Evolutionary conservation across 2,113 vertebrate genomes (phyloP).

Genomic region (Fukomys damarensis): DNA sequence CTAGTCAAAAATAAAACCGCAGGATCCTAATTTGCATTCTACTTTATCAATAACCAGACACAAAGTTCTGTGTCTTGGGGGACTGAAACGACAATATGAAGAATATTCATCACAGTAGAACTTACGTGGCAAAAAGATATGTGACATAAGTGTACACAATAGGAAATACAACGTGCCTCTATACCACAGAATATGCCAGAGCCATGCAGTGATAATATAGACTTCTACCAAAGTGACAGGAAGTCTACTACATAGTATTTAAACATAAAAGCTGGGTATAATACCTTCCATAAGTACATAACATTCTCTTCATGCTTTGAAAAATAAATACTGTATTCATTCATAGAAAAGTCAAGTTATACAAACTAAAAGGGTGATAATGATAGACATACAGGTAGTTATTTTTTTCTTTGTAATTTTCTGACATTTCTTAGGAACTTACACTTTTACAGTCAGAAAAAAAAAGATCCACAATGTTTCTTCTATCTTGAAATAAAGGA

Average conservation of each 20-base stretch:
- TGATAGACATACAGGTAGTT: background rate
- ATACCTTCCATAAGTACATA: background rate
- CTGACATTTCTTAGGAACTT: background rate
- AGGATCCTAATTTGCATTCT: background rate
- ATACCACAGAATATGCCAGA: rapidly evolving
- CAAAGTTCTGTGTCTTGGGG: background rate
- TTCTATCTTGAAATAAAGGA: background rate
- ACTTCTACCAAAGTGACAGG: background rate
- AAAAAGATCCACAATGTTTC: too few species aligned
- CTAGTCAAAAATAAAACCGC: background rate
- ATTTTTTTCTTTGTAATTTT: background rate
- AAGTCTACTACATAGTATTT: background rate
- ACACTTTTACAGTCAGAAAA: background rate
- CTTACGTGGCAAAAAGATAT: background rate
- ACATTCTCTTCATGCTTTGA: background rate
- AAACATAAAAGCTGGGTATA: background rate
- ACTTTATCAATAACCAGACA: background rate
- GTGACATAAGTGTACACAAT: background rate
- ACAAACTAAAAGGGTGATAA: background rate
- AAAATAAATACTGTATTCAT: background rate
- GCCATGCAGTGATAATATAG: background rate
- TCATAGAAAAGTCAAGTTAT: background rate
- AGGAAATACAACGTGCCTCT: background rate
- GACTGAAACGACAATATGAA: background rate
- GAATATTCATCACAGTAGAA: background rate